A percentile compares a stretch with the other conserved stretches of the same genome.
Evolutionary conservation across 2,113 vertebrate genomes (phyloP).

Genomic region (Dryoscopus gambensis): DNA sequence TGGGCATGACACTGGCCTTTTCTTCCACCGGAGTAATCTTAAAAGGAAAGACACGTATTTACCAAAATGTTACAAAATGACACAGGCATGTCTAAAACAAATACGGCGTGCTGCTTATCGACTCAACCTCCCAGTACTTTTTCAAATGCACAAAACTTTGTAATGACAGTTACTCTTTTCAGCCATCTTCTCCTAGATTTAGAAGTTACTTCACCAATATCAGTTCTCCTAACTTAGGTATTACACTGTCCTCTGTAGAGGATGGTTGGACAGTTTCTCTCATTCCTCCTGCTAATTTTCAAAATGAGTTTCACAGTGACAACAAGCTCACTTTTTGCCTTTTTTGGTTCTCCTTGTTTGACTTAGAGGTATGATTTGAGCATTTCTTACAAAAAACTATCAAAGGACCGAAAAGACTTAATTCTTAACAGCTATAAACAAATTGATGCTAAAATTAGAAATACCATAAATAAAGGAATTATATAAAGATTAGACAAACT

Average conservation of each 20-base stretch:
- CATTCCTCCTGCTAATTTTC: background rate
- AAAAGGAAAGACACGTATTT: constrained; percentile 4
- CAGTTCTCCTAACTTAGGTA: background rate
- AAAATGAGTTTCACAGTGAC: background rate
- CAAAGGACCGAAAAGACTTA: accelerated
- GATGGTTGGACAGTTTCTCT: background rate
- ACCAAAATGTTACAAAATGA: background rate
- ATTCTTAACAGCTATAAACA: background rate
- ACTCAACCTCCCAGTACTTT: background rate
- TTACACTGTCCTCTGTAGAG: background rate
- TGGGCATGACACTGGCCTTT: constrained; percentile 86
- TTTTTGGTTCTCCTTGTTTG: background rate
- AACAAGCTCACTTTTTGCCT: background rate
- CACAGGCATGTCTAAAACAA: background rate
- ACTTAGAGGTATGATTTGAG: background rate
- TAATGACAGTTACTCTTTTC: background rate
- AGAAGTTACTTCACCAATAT: background rate
- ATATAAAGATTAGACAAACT: background rate
- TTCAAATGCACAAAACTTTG: background rate
- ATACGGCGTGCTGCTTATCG: accelerated
- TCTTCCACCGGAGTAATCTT: constrained; percentile 92
- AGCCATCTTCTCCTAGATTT: background rate
- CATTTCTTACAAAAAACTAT: background rate
- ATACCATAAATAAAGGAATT: background rate
- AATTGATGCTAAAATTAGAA: background rate